phyloP scores from a whole-genome alignment of 2,888 invertebrate species.

The Lampropteryx suffumata region DNA sequence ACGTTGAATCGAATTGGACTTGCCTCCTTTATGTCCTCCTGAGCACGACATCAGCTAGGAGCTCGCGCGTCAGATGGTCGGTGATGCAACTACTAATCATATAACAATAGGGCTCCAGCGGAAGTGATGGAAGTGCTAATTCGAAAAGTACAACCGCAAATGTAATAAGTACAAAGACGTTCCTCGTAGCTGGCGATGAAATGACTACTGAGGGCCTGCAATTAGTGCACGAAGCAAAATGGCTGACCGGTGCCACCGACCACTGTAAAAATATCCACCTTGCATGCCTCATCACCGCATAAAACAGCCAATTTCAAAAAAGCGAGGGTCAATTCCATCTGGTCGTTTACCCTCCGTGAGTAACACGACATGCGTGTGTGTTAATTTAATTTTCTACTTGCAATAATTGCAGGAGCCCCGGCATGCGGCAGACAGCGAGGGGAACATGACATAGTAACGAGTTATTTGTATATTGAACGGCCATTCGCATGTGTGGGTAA shows the following conservation, averaged over 20 bases:
- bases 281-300: slow-evolving; percentile 12
- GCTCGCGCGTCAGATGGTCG: slow-evolving; percentile 15
- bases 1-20: slow-evolving; percentile 38
- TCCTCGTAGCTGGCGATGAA: slow-evolving; percentile 68
- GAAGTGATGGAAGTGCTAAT: slow-evolving; percentile 78
- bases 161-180: slow-evolving; percentile 71
- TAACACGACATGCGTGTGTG: slow-evolving; percentile 73
- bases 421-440: slow-evolving; percentile 46
- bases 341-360: slow-evolving; percentile 60
- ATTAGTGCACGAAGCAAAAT: slow-evolving; percentile 78
- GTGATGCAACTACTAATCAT: slow-evolving; percentile 54
- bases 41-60: slow-evolving; percentile 27
- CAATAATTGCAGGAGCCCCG: slow-evolving; percentile 69
- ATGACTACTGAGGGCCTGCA: slow-evolving; percentile 70
- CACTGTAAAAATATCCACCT: slow-evolving; percentile 37
- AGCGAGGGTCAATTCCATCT: slow-evolving; percentile 43
- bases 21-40: slow-evolving; percentile 36
- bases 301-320: slow-evolving; percentile 37
- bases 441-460: slow-evolving; percentile 62
- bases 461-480: slow-evolving; percentile 58
- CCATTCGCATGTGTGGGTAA: slow-evolving; percentile 49
- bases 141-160: slow-evolving; percentile 78
- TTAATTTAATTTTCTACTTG: slow-evolving; percentile 81
- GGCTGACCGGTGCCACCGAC: slow-evolving; percentile 62
- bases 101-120: slow-evolving; percentile 68